Base-by-base conservation (phyloP, 2,113 vertebrate genomes). In the Hiodon alosoides region DNA sequence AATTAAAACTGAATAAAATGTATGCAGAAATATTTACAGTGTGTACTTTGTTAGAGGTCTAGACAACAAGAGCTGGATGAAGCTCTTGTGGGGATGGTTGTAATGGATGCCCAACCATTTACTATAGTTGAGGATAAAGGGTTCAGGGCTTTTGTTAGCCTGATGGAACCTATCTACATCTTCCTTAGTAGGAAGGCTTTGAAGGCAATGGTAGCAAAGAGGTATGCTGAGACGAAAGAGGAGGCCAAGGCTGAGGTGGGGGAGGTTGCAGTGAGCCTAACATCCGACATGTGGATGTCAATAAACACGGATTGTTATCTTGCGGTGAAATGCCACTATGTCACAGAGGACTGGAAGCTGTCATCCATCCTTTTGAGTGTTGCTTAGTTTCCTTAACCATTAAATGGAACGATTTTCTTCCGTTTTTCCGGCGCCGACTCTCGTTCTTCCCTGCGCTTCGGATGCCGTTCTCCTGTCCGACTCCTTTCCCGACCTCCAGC, bases 251-350 rank as follows among this genome's bases (percentile, higher is more conserved):
- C 70, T 14, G 48, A 78, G 50, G 31, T 53, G 13, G 3, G 58
- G 53, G 58, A 58, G 48, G 51, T 59, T 7, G 13, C 46, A 55
- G 61, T 68, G 7, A 55, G 69, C n/a, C 52, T 72, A n/a, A 67
- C 60, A 9, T 17, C 68, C 5, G 68, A 75, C 67, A 75, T 69
- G 47, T 69, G 67, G 75, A 62, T 57, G 9, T 69, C 75, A 11
- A 52, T 77, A 46, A 77, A 67, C 53, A 72, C 52, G 70, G 54
- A 73, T 73, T 52, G 70, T 11, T 73, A 72, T 48, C 53, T 73
- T 0, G 52, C 70, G 3, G 54, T 77, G 5, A 52, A 5, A 4
- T 77, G 55, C 66, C 65, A 74, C 58, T 72, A 57, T 8, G 9
- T 47, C 52, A 51, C 69, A 69, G 51, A 65, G 13, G 58, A 48